phyloP scores from a whole-genome alignment of 2,113 vertebrate genomes.

The Mus spicilegus region DNA sequence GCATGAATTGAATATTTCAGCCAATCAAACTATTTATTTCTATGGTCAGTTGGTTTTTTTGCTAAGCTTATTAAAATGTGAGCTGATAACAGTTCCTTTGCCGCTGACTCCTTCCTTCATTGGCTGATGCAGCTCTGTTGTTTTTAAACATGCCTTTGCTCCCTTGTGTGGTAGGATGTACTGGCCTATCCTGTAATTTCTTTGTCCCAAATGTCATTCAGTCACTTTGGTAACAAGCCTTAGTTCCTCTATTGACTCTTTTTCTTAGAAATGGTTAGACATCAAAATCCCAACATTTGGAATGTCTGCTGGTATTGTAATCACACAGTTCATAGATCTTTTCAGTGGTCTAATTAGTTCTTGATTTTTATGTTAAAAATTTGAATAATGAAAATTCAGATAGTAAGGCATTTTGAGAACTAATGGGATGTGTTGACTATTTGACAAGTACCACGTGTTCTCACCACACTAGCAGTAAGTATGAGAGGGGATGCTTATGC shows the following conservation, averaged over 20 bases:
- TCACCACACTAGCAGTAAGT: neutral
- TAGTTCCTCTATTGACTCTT: neutral
- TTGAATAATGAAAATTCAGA: slow-evolving; percentile 43
- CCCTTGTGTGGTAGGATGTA: neutral
- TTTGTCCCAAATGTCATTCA: neutral
- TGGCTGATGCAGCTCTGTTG: neutral
- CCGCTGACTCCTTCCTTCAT: neutral
- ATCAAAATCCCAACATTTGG: neutral
- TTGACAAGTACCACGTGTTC: neutral
- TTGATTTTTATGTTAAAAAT: slow-evolving; percentile 39
- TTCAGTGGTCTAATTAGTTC: slow-evolving; percentile 18
- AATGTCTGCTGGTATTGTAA: neutral
- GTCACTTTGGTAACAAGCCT: neutral
- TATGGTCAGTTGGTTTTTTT: neutral
- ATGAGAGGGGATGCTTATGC: neutral
- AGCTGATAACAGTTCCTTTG: neutral
- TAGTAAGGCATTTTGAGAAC: slow-evolving; percentile 28
- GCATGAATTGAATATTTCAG: slow-evolving; percentile 35
- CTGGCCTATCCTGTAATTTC: neutral
- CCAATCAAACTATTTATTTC: slow-evolving; percentile 24
- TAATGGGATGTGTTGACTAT: neutral
- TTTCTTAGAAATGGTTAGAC: neutral
- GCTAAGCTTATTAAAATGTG: slow-evolving; percentile 24
- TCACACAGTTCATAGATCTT: slow-evolving; percentile 22
- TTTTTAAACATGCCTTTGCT: neutral